Evolutionary conservation across 2,113 vertebrate genomes (phyloP), one percentile per base, ranked within the genome.

Genomic region (Psittacara wagleri): DNA sequence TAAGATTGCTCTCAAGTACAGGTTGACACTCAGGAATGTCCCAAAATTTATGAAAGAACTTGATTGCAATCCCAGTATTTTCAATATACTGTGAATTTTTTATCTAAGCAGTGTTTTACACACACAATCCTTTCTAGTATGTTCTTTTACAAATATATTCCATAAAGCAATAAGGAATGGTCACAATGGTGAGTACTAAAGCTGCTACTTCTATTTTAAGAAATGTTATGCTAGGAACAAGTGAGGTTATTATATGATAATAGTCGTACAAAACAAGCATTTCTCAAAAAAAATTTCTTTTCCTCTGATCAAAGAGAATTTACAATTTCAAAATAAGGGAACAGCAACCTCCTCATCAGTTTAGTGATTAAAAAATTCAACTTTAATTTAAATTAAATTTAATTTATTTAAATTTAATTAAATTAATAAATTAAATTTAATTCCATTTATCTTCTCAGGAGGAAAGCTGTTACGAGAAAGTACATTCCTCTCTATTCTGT

Each of bases 191-290:
- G 64, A 72, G 28, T 59, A 57, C 49, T 69, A 83, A 75, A 83
- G 13, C n/a, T 81, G 62, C 41, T 75, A 51, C 37, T 87, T 49
- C 63, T 79, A 81, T 90, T 88, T 95, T 84, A 90, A 72, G 73
- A 81, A 76, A 79, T 70, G 39, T 66, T 46, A 59, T 33, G 27
- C 27, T 78, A 76, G 33, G 82, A 88, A 75, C 55, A 57, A 88
- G 77, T 59, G n/a, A 92, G 51, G 52, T 96, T 70, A 88, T 93
- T 91, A 46, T 14, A 57, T 66, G 73, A 90, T 90, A 88, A 90
- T 74, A 41, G 63, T 43, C 28, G 18, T 57, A 81, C 22, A 84
- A 89, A 93, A 78, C 13, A 75, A 7, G 3, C 13, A 7, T 85
- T 31, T 91, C 81, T 79, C 49, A 82, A 61, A 94, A 94, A 76